Base-by-base conservation (phyloP, 2,113 vertebrate genomes). In the Chaetodon auriga region DNA sequence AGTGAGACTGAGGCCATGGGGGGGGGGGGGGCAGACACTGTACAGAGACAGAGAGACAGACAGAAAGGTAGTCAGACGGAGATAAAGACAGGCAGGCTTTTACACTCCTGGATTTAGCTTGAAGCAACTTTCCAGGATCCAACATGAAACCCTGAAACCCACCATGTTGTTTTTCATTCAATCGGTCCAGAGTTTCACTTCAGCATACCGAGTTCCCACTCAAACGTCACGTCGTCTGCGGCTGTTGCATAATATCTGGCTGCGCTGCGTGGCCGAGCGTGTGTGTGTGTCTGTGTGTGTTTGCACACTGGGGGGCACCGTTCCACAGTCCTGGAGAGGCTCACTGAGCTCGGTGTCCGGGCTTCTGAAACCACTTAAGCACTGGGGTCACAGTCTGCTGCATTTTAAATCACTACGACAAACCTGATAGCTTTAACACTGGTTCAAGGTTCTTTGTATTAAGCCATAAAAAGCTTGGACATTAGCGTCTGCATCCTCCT, bases 271-370 rank as follows among this genome's bases (percentile, higher is more conserved):
- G 53, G 8, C 7, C 12, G 0, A 7, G 9, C 36, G 65, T 57
- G 55, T 54, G 65, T 57, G 55, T 54, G 41, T 69, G 78, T 63
- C n/a, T 64, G 78, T 63, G 66, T 53, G 25, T 66, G 43, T 84
- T 57, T 78, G 63, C 80, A 87, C 75, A 80, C 87, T 88, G 80
- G 87, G 87, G 87, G 87, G 90, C 84, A 90, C 74, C 81, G 74
- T 85, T 83, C 71, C 63, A 72, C 86, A 90, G 84, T 48, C 65
- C 77, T 78, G 65, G 23, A 60, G 53, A 82, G 25, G 48, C 23
- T 68, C 0, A 7, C 51, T 19, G 43, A 80, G 43, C 65, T 62
- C 3, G 1, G 21, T 23, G 41, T 68, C 18, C 0, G 30, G 2
- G 23, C 8, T 6, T 64, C 58, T 76, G 64, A 55, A 49, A 62